Percentiles rank a stretch among this genome's conserved stretches.
Conservation (phyloP, 2,797 vertebrate species). For the Natrix natrix region DNA sequence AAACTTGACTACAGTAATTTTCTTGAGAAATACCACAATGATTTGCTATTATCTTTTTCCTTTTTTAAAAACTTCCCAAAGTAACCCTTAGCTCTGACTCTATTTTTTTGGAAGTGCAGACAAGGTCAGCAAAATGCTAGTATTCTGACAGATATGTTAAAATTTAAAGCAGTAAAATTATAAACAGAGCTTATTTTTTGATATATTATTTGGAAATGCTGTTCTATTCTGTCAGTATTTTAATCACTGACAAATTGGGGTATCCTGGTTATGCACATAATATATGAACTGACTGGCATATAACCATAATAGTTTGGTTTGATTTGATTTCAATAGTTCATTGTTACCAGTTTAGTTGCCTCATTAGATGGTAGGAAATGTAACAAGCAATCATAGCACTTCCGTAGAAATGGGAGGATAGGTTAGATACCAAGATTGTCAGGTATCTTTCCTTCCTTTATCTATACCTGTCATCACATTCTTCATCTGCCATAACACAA, state of each 20-base stretch:
- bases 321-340: not conserved
- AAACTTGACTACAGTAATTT: not conserved
- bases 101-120: not conserved
- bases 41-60: not conserved
- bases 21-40: not conserved
- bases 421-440: not conserved
- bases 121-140: not conserved
- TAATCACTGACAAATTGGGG: not conserved
- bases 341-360: not conserved
- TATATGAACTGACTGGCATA: not conserved
- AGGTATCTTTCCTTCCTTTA: not conserved
- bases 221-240: not conserved
- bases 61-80: not conserved
- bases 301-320: not conserved
- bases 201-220: not conserved
- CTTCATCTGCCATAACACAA: not conserved
- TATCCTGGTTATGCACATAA: not conserved
- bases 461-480: not conserved
- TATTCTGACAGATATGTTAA: not conserved
- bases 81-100: not conserved
- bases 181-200: not conserved
- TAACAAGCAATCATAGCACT: not conserved
- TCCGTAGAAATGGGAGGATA: not conserved
- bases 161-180: not conserved
- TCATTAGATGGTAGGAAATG: not conserved